Percentiles rank a stretch among this genome's conserved stretches.
Conservation (phyloP, 2,888 invertebrate species). For the Habroteleia sp. region DNA sequence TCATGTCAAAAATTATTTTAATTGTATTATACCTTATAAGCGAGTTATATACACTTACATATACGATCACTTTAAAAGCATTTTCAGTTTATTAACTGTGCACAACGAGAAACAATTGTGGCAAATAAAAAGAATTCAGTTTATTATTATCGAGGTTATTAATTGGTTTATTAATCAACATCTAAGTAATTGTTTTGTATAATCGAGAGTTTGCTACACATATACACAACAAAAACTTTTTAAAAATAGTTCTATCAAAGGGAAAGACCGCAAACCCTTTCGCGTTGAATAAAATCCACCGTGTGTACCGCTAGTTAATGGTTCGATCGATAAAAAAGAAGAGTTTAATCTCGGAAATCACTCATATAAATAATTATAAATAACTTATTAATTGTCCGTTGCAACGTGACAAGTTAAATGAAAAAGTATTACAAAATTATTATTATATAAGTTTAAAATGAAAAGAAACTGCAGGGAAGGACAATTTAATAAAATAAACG, state of each 20-base stretch:
- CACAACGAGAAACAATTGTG: conserved; percentile 3
- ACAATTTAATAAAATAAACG: conserved; percentile 8
- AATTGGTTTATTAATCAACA: conserved; percentile 47
- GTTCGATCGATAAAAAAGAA: conserved; percentile 18
- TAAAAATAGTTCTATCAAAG: conserved; percentile 19
- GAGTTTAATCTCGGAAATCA: neutral
- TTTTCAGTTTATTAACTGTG: conserved; percentile 5
- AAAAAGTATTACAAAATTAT: conserved; percentile 15
- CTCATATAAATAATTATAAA: conserved; percentile 11
- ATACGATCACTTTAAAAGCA: too few relatives aligned
- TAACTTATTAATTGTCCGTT: neutral
- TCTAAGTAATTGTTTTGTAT: conserved; percentile 29
- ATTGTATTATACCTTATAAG: too few relatives aligned
- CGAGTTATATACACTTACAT: too few relatives aligned
- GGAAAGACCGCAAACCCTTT: conserved; percentile 3
- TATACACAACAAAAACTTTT: conserved; percentile 43
- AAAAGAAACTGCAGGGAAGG: neutral
- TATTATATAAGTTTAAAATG: conserved; percentile 2
- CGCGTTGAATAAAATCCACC: conserved; percentile 13
- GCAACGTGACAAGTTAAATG: neutral
- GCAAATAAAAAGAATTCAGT: conserved; percentile 11
- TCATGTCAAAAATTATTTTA: too few relatives aligned
- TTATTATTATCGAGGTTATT: conserved; percentile 2
- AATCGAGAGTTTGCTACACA: conserved; percentile 37
- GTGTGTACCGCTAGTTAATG: neutral